Evolutionary conservation across 2,113 vertebrate species (phyloP).

Genomic region (Egretta garzetta): DNA sequence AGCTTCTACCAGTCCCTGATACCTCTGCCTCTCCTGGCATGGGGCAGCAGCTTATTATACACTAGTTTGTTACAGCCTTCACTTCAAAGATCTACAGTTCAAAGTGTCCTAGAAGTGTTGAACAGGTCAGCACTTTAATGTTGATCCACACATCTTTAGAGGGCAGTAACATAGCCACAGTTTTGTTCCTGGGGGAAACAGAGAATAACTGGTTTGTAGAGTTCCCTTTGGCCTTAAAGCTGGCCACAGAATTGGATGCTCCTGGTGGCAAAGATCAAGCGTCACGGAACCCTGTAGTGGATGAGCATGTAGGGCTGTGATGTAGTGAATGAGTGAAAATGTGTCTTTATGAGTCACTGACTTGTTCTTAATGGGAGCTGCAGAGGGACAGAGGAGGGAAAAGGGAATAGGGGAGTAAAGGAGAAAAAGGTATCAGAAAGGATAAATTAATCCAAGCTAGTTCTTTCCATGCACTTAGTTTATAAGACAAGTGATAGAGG

Average conservation of each 20-base stretch:
- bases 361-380: conserved; percentile 42
- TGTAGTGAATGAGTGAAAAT: conserved; percentile 53
- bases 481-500: not conserved
- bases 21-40: conserved; percentile 56
- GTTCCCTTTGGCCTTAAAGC: conserved; percentile 63
- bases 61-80: conserved; percentile 58
- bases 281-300: conserved; percentile 32
- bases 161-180: conserved; percentile 46
- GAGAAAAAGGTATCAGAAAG: not conserved
- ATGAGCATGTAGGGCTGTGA: conserved; percentile 48
- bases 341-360: conserved; percentile 63
- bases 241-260: conserved; percentile 51
- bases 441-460: not conserved
- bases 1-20: conserved; percentile 52
- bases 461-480: not conserved
- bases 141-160: conserved; percentile 62
- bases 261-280: conserved; percentile 66
- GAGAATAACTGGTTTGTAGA: conserved; percentile 63
- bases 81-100: conserved; percentile 60
- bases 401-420: not conserved
- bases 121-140: conserved; percentile 65
- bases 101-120: conserved; percentile 63
- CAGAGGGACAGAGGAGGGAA: not conserved
- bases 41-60: conserved; percentile 70
- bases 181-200: conserved; percentile 69